Percentiles rank a stretch among this genome's conserved stretches.
phyloP scores from a whole-genome alignment of 2,888 invertebrate genomes.

The Criorhina ranunculi region DNA sequence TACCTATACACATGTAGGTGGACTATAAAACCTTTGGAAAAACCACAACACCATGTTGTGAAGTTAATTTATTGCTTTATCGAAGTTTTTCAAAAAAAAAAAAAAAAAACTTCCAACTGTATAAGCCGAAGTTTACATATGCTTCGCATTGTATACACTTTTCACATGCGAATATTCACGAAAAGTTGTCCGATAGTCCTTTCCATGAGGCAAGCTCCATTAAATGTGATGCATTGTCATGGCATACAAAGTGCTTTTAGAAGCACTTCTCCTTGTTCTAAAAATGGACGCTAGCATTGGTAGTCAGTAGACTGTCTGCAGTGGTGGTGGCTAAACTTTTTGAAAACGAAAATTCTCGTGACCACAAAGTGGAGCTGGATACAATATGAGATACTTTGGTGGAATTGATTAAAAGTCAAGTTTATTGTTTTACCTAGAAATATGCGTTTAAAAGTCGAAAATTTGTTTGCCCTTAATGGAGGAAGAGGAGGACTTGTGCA shows the following conservation, averaged over 20 bases:
- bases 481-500: neutral
- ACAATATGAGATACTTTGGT: neutral
- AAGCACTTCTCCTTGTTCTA: neutral
- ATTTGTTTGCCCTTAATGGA: neutral
- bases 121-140: neutral
- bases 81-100: conserved; percentile 10
- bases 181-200: conserved; percentile 10
- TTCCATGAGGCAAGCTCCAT: conserved; percentile 11
- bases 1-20: neutral
- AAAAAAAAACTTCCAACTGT: conserved; percentile 12
- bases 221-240: conserved; percentile 49
- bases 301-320: neutral
- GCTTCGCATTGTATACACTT: neutral
- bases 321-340: conserved; percentile 11
- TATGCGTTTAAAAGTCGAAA: neutral
- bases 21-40: neutral
- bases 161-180: neutral
- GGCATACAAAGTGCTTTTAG: conserved; percentile 24
- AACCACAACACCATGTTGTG: neutral
- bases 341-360: conserved; percentile 17
- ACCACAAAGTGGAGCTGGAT: neutral
- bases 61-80: conserved; percentile 20
- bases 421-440: conserved; percentile 18
- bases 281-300: neutral
- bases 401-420: conserved; percentile 1